Conservation (phyloP, 2,888 invertebrate species). For the Drosophila demipolita region DNA sequence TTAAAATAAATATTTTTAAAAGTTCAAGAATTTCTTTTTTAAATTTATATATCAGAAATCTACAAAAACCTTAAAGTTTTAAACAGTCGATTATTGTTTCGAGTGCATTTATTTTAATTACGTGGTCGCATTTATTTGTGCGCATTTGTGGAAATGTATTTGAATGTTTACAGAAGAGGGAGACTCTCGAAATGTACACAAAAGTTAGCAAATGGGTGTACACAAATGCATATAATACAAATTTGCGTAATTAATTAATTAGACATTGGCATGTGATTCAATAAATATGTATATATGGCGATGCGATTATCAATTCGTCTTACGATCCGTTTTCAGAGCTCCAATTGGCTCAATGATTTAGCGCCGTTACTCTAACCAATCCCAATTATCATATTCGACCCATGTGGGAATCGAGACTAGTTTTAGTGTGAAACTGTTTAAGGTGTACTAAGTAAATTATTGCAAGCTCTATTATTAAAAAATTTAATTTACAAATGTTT, state of each 20-base stretch:
- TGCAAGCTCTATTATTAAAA: not conserved
- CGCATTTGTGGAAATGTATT: not conserved
- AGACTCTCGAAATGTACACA: conserved; percentile 38
- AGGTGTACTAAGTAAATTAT: conserved; percentile 9
- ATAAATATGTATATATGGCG: not conserved
- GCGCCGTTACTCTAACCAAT: conserved; percentile 60
- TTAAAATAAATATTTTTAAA: not conserved
- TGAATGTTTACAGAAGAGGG: conserved; percentile 8
- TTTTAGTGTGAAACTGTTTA: conserved; percentile 23
- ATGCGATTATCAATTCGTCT: conserved; percentile 23
- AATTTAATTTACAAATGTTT: not conserved
- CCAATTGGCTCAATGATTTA: conserved; percentile 67
- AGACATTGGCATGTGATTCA: conserved; percentile 54
- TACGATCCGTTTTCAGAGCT: conserved; percentile 16
- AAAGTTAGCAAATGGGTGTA: conserved; percentile 34
- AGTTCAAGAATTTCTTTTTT: not conserved
- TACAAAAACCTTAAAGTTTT: not conserved
- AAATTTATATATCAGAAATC: not conserved
- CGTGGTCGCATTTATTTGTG: not conserved
- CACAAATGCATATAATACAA: conserved; percentile 50
- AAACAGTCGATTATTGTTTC: not conserved
- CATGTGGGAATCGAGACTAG: not conserved
- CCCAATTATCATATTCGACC: conserved; percentile 52
- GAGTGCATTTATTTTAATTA: not conserved
- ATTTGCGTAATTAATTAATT: conserved; percentile 66